Evolutionary conservation across 2,888 invertebrate species (phyloP).

Genomic region (Sepioteuthis lessoniana): DNA sequence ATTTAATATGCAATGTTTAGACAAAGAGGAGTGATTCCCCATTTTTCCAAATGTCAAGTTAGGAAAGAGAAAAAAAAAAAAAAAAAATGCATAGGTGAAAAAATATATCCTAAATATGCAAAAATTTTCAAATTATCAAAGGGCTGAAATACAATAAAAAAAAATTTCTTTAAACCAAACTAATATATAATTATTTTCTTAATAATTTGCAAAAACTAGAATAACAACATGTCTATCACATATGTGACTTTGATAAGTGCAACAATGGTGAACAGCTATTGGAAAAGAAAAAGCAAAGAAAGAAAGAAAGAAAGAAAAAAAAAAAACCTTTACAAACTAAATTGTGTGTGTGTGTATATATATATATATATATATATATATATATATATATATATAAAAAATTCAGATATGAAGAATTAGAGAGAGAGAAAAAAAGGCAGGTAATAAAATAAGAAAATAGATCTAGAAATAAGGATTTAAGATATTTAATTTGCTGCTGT

Average conservation of each 20-base stretch:
- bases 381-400: too few relatives aligned
- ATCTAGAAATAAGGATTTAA: background rate
- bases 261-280: slow-evolving; percentile 4
- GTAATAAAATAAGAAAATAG: background rate
- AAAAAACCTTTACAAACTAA: too few relatives aligned
- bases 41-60: background rate
- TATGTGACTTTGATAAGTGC: slow-evolving; percentile 3
- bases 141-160: background rate
- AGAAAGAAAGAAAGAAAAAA: background rate
- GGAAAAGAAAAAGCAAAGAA: background rate
- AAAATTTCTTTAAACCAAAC: background rate
- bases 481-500: background rate
- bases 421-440: background rate
- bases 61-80: background rate
- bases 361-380: too few relatives aligned
- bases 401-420: background rate
- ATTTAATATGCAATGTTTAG: background rate
- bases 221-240: background rate
- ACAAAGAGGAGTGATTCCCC: background rate
- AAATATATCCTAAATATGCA: background rate
- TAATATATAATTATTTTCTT: too few relatives aligned
- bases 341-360: too few relatives aligned
- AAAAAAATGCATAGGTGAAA: background rate
- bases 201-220: background rate
- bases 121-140: background rate